Conservation (phyloP, 2,113 vertebrate species). For the Barbus barbus region DNA sequence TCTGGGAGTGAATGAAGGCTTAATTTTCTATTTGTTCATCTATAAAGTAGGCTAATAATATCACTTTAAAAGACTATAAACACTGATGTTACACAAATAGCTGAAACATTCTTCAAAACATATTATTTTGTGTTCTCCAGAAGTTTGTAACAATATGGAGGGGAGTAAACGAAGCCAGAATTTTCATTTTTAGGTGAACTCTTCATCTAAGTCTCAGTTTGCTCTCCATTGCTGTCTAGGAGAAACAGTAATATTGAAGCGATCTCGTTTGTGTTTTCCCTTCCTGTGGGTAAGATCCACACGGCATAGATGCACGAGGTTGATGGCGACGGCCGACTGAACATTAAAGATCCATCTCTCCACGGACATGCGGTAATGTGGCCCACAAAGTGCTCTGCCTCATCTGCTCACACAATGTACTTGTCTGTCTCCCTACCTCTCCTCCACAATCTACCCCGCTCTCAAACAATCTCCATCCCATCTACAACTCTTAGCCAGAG, state of each 20-base stretch:
- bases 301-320: conserved; percentile 10
- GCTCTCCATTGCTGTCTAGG: background rate
- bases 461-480: conserved; percentile 43
- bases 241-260: background rate
- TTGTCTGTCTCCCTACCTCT: conserved; percentile 65
- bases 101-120: background rate
- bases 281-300: background rate
- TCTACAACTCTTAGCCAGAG: conserved; percentile 77
- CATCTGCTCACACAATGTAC: conserved; percentile 84
- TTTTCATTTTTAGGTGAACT: background rate
- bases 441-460: conserved; percentile 56
- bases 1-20: background rate
- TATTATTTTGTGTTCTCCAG: background rate
- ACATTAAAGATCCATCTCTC: conserved; percentile 91
- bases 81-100: too few species aligned
- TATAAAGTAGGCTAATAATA: background rate
- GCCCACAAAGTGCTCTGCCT: conserved; percentile 84
- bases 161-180: background rate
- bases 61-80: background rate
- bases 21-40: background rate
- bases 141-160: background rate
- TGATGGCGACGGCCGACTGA: conserved; percentile 81
- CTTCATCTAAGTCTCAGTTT: background rate
- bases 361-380: conserved; percentile 85
- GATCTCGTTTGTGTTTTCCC: background rate